Conservation (phyloP, 2,797 vertebrate species). For the Falco rusticolus region DNA sequence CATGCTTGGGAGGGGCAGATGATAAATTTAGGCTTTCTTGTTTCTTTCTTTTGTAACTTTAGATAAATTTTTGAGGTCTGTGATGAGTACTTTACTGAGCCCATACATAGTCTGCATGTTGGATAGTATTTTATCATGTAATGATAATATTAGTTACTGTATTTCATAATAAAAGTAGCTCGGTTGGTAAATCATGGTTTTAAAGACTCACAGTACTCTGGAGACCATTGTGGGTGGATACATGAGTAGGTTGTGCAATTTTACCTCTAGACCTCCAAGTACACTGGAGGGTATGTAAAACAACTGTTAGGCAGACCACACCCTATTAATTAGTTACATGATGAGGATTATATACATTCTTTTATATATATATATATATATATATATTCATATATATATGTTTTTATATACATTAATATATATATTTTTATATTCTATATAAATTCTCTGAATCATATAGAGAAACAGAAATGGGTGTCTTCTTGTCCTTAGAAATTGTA, state of each 20-base stretch:
- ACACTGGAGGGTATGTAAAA: neutral
- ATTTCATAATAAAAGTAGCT: neutral
- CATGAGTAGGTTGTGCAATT: neutral
- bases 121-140: neutral
- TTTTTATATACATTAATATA: too few species aligned
- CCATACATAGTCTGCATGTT: neutral
- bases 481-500: neutral
- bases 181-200: neutral
- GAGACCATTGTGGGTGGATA: neutral
- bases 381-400: too few species aligned
- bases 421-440: too few species aligned
- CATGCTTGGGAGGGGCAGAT: fast-evolving
- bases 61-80: neutral
- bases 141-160: neutral
- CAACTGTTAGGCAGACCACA: neutral
- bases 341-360: neutral
- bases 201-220: neutral
- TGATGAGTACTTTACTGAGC: neutral
- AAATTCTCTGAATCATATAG: neutral
- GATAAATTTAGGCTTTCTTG: neutral
- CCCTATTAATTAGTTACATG: neutral
- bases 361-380: too few species aligned
- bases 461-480: neutral
- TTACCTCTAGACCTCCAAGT: neutral
- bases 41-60: neutral